Evolutionary conservation across 2,888 invertebrate genomes (phyloP), one percentile per base, ranked within the genome.

Genomic region (Andrena fulva): DNA sequence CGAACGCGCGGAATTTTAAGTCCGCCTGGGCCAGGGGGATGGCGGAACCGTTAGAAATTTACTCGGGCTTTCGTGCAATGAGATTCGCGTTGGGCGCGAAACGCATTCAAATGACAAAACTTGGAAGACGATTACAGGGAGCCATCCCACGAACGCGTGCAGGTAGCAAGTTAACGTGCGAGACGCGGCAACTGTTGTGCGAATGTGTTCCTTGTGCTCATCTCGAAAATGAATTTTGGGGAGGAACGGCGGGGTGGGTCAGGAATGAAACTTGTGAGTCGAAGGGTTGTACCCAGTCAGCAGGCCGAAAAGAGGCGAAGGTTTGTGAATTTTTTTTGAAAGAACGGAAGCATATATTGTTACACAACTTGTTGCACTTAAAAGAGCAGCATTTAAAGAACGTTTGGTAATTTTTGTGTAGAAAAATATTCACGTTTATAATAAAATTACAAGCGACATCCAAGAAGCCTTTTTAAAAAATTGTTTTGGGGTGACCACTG

Each of bases 1-100:
- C n/a, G 56, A 35, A 48, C 71, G 76, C 63, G 29, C 8, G 63
- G 73, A 83, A 86, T 79, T 76, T 70, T 70, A 78, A 85, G 56
- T 69, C 52, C 24, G 12, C 68, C 20, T 12, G 31, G 20, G 2
- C 35, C 29, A n/a, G 48, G 33, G 33, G 31, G 27, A 20, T 20
- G 24, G 56, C 8, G 20, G 5, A 12, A 31, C 59, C 66, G 27
- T 76, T 67, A 50, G 62, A 48, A 16, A 54, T 54, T 54, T 42
- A 35, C 77, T 33, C 52, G 27, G 10, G 48, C 50, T 20, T 10
- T 50, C 3, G 6, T 27, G 0, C 35, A 12, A 54, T 35, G 35
- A 56, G 54, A 50, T 52, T 62, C 24, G n/a, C 60, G 52, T 2
- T 2, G 31, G 42, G 42, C 20, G 31, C n/a, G 16, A 31, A n/a